Base-by-base conservation (phyloP, 2,113 vertebrate genomes). In the Nerophis lumbriciformis region DNA sequence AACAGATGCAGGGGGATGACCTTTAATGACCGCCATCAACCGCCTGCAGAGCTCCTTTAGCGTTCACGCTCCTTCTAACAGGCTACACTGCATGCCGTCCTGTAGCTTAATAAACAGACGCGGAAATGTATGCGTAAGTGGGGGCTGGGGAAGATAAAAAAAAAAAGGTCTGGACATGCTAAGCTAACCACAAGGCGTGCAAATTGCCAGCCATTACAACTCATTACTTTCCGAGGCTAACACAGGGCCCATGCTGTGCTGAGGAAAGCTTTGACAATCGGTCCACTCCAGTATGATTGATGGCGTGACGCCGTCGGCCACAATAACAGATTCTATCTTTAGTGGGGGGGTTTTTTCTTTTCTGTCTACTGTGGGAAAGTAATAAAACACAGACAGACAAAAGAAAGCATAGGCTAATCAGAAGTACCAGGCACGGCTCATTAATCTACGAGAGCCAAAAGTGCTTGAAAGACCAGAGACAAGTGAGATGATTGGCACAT, bases 161-260 rank as follows among this genome's bases (percentile, higher is more conserved):
- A 81, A 78, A 76, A 72, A 28, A 28, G 77, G 75, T 81, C 77
- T 72, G 67, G 70, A 65, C 77, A 77, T 48, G 4, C 76, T 66
- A 74, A 28, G 65, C 69, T 74, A 78, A 85, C 67, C 77, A 81
- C 66, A 53, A 66, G 63, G 72, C 51, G 64, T 71, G 83, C 87
- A 86, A 86, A 82, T 81, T 81, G 71, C 66, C 37, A 48, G 14
- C 78, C 72, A 86, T 86, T 85, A 84, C 80, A 78, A 68, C 77
- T 86, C 78, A 89, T 90, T 90, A 90, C 81, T 87, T 85, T 89
- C 80, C 69, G 49, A 38, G 50, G 80, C 88, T 85, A 87, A 88
- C 77, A 83, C 72, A 11, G 13, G 65, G 55, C 76, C 68, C 85
- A 66, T 2, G 73, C 85, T 75, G 85, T 42, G 85, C 37, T 8